Evolutionary conservation across 2,797 vertebrate genomes (phyloP).

Genomic region (Graptemys geographica): DNA sequence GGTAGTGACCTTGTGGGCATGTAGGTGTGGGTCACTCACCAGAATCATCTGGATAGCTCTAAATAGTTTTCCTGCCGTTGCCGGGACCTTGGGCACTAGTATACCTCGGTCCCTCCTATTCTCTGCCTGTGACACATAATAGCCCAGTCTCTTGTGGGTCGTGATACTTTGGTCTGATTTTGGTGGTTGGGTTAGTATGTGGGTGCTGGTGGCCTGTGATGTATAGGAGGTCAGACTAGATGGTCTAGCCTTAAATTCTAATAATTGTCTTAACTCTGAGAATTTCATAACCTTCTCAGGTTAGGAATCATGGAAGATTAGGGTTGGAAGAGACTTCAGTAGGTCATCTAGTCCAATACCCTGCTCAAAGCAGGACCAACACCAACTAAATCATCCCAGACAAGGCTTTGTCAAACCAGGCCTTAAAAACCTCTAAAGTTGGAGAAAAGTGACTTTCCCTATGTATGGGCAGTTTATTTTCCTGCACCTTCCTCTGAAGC

Average conservation of each 20-base stretch:
- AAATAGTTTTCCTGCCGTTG: no score
- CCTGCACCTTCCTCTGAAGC: neutral
- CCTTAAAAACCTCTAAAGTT: no score
- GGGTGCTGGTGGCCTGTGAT: neutral
- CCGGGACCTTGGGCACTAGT: no score
- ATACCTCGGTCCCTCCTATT: neutral
- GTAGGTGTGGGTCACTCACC: neutral
- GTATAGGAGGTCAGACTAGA: neutral
- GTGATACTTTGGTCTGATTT: neutral
- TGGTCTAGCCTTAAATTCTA: neutral
- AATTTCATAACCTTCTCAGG: neutral
- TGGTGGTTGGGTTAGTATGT: neutral
- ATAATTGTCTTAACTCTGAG: neutral
- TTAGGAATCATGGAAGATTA: neutral
- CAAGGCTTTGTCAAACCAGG: no score
- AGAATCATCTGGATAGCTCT: neutral
- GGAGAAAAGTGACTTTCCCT: neutral
- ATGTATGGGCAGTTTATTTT: neutral
- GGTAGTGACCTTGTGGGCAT: neutral
- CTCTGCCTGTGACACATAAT: neutral
- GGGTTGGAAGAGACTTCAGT: no score
- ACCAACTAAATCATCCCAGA: no score
- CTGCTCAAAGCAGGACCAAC: no score
- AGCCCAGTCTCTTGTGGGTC: neutral
- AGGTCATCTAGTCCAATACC: no score